Evolutionary conservation across 1,140 invertebrate genomes (phyloP).

Genomic region (Cyclargus thomasi): DNA sequence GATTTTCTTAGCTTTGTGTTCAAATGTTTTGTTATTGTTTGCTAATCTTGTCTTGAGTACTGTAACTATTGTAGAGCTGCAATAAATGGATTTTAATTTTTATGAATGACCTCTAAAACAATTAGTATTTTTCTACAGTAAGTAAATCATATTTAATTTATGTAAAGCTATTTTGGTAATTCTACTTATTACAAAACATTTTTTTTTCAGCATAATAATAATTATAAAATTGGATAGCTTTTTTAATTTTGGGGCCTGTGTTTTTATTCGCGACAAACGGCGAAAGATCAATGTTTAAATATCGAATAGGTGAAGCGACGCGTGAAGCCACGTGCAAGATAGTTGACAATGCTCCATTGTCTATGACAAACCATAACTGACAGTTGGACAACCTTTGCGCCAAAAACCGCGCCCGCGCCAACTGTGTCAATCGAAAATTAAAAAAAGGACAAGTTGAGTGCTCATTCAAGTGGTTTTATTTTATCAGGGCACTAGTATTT

Average conservation of each 20-base stretch:
- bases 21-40: background rate
- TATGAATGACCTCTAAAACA: background rate
- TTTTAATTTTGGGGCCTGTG: background rate
- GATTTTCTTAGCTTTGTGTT: constrained; percentile 30
- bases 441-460: too few relatives aligned
- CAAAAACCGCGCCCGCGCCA: background rate
- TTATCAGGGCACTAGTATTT: too few relatives aligned
- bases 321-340: constrained; percentile 9
- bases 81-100: background rate
- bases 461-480: too few relatives aligned
- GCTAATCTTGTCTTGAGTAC: background rate
- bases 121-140: too few relatives aligned
- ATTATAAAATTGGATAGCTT: background rate
- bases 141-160: too few relatives aligned
- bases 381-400: background rate
- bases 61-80: background rate
- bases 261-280: background rate
- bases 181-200: too few relatives aligned
- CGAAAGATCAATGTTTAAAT: background rate
- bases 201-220: too few relatives aligned
- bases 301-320: constrained; percentile 1
- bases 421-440: background rate
- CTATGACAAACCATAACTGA: constrained; percentile 5
- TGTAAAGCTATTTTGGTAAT: too few relatives aligned
- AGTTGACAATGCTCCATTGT: constrained; percentile 2